Base-by-base conservation (phyloP, 2,888 invertebrate genomes). In the Oeneis ivallda region DNA sequence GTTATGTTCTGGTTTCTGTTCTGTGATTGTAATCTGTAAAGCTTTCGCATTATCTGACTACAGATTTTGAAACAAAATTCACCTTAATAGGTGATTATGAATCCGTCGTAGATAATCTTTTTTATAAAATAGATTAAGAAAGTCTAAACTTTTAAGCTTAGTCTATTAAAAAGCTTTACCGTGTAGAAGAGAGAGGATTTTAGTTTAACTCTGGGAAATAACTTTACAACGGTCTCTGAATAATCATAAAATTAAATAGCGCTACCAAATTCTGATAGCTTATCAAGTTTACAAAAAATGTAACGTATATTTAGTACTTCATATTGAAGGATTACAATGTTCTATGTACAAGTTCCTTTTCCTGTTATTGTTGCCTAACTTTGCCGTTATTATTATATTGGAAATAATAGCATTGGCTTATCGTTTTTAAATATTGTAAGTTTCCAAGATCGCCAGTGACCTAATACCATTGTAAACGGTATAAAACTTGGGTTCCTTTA, bases 321-420 rank as follows among this genome's bases (percentile, higher is more conserved):
- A 41, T 39, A 37, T 53, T 15, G 39, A 6, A 41, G 41, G 13
- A 13, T n/a, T 15, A 1, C 34, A 37, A 1, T 15, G 26, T 15
- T n/a, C n/a, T n/a, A n/a, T n/a, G n/a, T n/a, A n/a, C n/a, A n/a
- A n/a, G n/a, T n/a, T 26, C 37, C 15, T 37, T 34, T 56, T 56
- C 56, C 56, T 56, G 56, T 56, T 56, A 39, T 54, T 39, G 37
- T 56, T 13, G 39, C 13, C 10, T 19, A 19, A 56, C 54, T 1
- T 2, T 54, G 37, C 7, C 13, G 41, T 11, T 56, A 13, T 19
- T 56, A 39, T 41, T 53, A 53, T 4, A 32, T n/a, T 50, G 4
- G 19, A 26, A 39, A 41, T 41, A 39, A 39, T 13, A 39, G 41
- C 39, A 11, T 0, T 19, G 19, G 41, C 56, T 41, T 41, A 56